Conservation (phyloP, 2,888 invertebrate genomes). For the Patella ulyssiponensis region DNA sequence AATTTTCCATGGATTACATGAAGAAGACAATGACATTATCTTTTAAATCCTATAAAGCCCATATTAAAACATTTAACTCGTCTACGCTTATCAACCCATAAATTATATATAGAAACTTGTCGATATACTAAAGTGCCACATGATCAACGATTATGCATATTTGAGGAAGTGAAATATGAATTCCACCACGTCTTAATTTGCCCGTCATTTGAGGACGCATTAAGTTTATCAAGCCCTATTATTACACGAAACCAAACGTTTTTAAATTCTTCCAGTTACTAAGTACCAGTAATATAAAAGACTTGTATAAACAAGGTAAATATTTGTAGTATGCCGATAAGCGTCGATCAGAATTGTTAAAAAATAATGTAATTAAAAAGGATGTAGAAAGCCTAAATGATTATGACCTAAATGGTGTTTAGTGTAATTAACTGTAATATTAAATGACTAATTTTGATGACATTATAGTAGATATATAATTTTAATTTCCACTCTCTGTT, state of each 20-base stretch:
- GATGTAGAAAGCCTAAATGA: no score
- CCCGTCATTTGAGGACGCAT: not conserved
- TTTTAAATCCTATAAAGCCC: no score
- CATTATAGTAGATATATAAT: no score
- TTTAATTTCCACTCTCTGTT: no score
- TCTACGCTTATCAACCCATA: not conserved
- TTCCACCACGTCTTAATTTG: not conserved
- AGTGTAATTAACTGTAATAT: no score
- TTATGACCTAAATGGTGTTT: no score
- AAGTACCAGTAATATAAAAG: not conserved
- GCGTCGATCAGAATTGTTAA: not conserved
- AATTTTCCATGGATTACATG: not conserved
- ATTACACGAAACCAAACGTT: not conserved
- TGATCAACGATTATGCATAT: not conserved
- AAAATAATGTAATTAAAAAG: no score
- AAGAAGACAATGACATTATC: not conserved
- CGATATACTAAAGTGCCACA: not conserved
- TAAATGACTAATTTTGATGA: no score
- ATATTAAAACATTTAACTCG: no score
- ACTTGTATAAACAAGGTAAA: not conserved
- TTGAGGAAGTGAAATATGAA: not conserved
- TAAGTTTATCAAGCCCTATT: not conserved
- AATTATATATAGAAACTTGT: constrained; percentile 2
- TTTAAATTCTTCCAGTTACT: constrained; percentile 1
- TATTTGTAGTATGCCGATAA: not conserved